Base-by-base conservation (phyloP, 2,888 invertebrate species). In the Machimus rusticus region DNA sequence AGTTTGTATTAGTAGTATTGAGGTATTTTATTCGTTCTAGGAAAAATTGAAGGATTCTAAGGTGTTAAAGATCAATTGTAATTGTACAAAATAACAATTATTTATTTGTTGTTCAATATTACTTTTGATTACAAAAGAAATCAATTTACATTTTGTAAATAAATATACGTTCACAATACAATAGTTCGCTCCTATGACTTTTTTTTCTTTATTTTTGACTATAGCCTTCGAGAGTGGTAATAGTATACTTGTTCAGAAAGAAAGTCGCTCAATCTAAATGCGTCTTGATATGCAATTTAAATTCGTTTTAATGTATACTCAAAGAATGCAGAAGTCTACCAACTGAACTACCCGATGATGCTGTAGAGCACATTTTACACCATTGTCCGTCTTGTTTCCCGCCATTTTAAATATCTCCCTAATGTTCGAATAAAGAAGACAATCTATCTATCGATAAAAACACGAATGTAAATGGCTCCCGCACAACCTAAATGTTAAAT, bases 101-200 rank as follows among this genome's bases (percentile, higher is more conserved):
- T 82, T 82, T 82, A 82, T 82, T 82, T 82, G 66, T 66, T 82
- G 34, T 82, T 57, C 34, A 82, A 57, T 82, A 34, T 82, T 82
- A 82, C 66, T 82, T 82, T 82, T 82, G 82, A 82, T 82, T 82
- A 82, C 82, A 82, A 82, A 82, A 82, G 66, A 82, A 82, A 82
- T 82, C n/a, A 82, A 82, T 82, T 51, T 57, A 82, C 57, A 37
- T 34, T 37, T 82, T 82, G 82, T 82, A 82, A 82, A 82, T 82
- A 82, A 82, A 82, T 82, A 82, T 66, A 37, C 82, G 19, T 82
- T 57, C 37, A 66, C 39, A 82, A 82, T 82, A 66, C 57, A 57
- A 82, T 76, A 79, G 79, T 79, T 79, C 55, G 46, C 31, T 79
- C 55, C 79, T 79, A 82, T 82, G 19, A 34, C 16, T 46, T 46